Base-by-base conservation (phyloP, 2,888 invertebrate genomes). In the Acleris literana region DNA sequence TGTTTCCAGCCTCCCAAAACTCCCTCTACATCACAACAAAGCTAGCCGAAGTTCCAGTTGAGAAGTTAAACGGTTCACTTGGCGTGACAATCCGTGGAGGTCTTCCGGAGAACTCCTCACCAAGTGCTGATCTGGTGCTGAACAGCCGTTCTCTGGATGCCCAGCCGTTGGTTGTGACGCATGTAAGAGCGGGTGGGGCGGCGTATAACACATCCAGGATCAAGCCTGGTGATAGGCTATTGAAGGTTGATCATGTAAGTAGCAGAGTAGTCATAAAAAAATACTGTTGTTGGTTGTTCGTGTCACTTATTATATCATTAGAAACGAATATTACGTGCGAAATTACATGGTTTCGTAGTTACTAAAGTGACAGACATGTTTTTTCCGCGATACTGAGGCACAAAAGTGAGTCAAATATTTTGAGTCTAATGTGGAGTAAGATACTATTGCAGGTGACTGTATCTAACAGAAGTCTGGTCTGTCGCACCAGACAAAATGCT, bases 191-290 rank as follows among this genome's bases (percentile, higher is more conserved):
- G 11, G 96, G 97, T 62, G 97, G 98, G 0, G 97, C 98, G 0
- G 98, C 98, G 3, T 97, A 98, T 72, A 97, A 97, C 78, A 97
- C 97, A 67, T 98, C 98, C 0, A 95, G 97, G 70, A 95, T 99
- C 71, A 96, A 97, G 83, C 95, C 97, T 39, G 98, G 99, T 3
- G 99, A 99, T 85, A 94, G 98, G 25, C 90, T 99, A 29, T 80
- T 98, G 68, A 96, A 97, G 73, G 97, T 98, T 59, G 97, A 98
- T 86, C 95, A 96, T 84, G 94, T 94, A 81, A 93, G 94, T 91
- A 29, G 3, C n/a, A 18, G 11, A 9, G 9, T 33, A 33, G 9
- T 33, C 9, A 3, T 33, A 9, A 2, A 33, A 9, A 9, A 9
- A 0, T 33, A 2, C 33, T 33, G 33, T 33, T 9, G 0, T 29